Evolutionary conservation across 1,140 invertebrate genomes (phyloP).

Genomic region (Bombus consobrinus): DNA sequence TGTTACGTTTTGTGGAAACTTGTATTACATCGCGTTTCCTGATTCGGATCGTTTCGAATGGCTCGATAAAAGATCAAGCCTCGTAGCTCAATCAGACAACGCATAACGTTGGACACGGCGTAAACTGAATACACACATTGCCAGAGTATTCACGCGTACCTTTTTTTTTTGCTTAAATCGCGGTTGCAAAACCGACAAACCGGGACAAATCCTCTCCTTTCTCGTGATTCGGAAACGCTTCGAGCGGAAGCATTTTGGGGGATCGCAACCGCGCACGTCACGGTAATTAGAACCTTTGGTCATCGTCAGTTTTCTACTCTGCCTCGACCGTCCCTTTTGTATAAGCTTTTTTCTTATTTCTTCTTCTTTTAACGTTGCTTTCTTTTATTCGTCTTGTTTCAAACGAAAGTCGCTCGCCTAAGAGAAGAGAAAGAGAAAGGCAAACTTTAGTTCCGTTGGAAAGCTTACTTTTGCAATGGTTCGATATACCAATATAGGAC

Average conservation of each 20-base stretch:
- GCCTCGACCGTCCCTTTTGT: neutral
- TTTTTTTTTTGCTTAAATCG: conserved; percentile 63
- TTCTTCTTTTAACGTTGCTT: neutral
- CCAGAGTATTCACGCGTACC: conserved; percentile 18
- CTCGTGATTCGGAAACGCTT: conserved; percentile 56
- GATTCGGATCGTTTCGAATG: neutral
- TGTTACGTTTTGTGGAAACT: neutral
- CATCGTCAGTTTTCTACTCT: neutral
- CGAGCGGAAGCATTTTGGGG: conserved; percentile 55
- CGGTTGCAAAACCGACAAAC: conserved; percentile 58
- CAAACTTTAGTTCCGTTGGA: neutral
- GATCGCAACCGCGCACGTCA: conserved; percentile 28
- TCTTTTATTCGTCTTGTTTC: neutral
- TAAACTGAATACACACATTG: neutral
- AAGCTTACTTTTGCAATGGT: neutral
- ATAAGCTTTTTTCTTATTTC: conserved; percentile 1
- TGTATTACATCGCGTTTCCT: neutral
- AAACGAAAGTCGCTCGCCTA: neutral
- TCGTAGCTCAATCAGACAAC: too few relatives aligned
- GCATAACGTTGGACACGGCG: too few relatives aligned
- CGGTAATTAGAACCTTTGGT: conserved; percentile 60
- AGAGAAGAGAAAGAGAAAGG: too few relatives aligned
- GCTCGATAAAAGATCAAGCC: too few relatives aligned
- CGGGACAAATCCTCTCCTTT: conserved; percentile 68
- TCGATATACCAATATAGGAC: neutral